Evolutionary conservation across 2,797 vertebrate genomes (phyloP).

Genomic region (Chloroceryle amazona): DNA sequence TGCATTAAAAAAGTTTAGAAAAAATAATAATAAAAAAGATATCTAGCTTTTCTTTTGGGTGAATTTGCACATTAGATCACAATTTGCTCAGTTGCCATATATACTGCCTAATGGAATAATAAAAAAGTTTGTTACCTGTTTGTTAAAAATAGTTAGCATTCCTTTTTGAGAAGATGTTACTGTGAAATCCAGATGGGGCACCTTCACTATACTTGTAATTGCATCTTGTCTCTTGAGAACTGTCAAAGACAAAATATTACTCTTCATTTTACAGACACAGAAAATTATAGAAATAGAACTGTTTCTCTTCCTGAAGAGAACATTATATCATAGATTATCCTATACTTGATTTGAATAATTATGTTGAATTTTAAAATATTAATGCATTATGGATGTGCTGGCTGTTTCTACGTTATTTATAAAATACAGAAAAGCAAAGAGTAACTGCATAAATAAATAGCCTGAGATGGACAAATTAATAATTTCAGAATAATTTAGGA

Average conservation of each 20-base stretch:
- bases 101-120: neutral
- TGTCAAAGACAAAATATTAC: constrained; percentile 51
- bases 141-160: constrained; percentile 77
- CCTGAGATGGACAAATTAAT: neutral
- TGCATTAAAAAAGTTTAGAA: neutral
- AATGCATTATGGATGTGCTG: neutral
- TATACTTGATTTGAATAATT: neutral
- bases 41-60: neutral
- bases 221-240: constrained; percentile 78
- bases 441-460: neutral
- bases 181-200: constrained; percentile 75
- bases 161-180: constrained; percentile 81
- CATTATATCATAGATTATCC: neutral
- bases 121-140: constrained; percentile 66
- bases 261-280: neutral
- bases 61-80: neutral
- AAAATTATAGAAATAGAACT: neutral
- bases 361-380: neutral
- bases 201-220: constrained; percentile 76
- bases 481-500: neutral
- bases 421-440: neutral
- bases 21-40: neutral
- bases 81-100: neutral
- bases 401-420: neutral
- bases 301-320: neutral